Evolutionary conservation across 2,113 vertebrate genomes (phyloP), one percentile per base, ranked within the genome.

Genomic region (Saguinus imperator): DNA sequence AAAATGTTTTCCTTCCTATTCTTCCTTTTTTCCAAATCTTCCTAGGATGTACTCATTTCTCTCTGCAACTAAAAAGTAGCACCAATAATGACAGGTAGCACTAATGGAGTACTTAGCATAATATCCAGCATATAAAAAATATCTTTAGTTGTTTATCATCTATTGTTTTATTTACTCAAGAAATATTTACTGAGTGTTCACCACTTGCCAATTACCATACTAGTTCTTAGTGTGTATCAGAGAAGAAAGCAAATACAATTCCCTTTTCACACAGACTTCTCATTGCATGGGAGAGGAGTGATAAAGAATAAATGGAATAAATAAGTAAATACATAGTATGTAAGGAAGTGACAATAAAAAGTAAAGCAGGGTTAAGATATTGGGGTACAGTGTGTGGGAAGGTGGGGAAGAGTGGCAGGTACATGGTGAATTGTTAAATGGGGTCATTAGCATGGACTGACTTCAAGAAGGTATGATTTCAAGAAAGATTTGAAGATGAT

Each of bases 11-110:
- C 48, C 87, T 50, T 72, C 18, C 40, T 48, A 73, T 21, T 13
- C 11, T 58, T 64, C 43, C 35, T 82, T 86, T 84, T n/a, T 55
- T 8, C 29, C 32, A 79, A 90, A 40, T 4, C 3, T 70, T 81
- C 55, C 45, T 84, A 94, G 40, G 43, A 85, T 68, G 1, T 52
- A 83, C 80, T 93, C 27, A 87, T 85, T 95, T 40, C 27, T 87
- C 40, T 91, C 35, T 25, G 35, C n/a, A 96, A 89, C 12, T 80
- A 37, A 94, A 97, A 90, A 92, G 70, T 25, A 82, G 40, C 10
- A 89, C 8, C 48, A 85, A 61, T 55, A 92, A 75, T 6, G 52
- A 43, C 17, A 94, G 0, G 29, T 50, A 87, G 25, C 35, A 93
- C 32, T 76, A 82, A 94, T 37, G 61, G 35, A 68, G n/a, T 91